Conservation (phyloP, 2,113 vertebrate genomes). For the Bothrops jararaca region DNA sequence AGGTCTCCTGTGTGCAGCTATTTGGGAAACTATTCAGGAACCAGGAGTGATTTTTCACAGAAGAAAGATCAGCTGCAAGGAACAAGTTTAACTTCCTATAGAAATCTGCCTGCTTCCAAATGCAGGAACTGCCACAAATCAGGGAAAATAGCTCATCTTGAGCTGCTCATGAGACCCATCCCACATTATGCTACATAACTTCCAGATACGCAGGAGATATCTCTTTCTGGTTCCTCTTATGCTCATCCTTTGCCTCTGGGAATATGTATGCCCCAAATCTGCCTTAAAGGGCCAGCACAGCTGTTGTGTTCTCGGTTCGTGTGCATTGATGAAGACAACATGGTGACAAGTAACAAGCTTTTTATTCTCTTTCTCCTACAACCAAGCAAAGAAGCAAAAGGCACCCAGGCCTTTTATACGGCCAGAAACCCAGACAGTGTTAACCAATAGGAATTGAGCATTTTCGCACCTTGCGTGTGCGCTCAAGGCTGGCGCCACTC, state of each 20-base stretch:
- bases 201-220: background rate
- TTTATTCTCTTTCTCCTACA: too few relatives aligned
- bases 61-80: background rate
- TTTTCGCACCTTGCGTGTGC: too few relatives aligned
- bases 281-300: background rate
- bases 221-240: background rate
- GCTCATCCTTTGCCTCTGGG: background rate
- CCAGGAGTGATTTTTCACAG: conserved; percentile 26
- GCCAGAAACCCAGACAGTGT: too few relatives aligned
- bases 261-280: background rate
- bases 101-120: conserved; percentile 23
- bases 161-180: conserved; percentile 33
- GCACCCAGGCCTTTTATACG: too few relatives aligned
- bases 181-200: background rate
- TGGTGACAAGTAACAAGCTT: too few relatives aligned
- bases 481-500: too few relatives aligned
- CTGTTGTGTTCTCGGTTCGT: too few relatives aligned
- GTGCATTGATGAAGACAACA: too few relatives aligned
- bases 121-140: background rate
- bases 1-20: background rate
- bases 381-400: too few relatives aligned
- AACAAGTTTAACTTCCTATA: background rate
- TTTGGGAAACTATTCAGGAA: background rate
- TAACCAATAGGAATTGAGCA: too few relatives aligned
- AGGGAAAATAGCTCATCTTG: conserved; percentile 30